Evolutionary conservation across 2,797 vertebrate species (phyloP).

Genomic region (Muraenolepis orangiensis): DNA sequence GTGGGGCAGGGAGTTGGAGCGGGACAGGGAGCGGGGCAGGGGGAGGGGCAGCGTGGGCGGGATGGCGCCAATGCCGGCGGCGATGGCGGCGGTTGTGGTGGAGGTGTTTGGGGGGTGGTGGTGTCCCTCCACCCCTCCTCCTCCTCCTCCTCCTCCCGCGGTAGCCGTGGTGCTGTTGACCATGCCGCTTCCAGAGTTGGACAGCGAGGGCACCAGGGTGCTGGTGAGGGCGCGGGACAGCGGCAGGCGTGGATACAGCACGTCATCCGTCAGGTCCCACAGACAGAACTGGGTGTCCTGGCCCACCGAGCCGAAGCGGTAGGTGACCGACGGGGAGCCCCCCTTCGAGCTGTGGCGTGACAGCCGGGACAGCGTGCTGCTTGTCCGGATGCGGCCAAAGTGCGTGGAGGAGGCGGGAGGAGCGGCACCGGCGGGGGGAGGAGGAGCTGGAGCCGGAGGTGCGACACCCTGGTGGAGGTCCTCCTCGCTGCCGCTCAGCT

Average conservation of each 20-base stretch:
- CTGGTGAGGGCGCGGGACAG: constrained; percentile 83
- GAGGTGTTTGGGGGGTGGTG: constrained; percentile 72
- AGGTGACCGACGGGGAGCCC: constrained; percentile 74
- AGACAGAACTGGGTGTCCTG: constrained; percentile 94
- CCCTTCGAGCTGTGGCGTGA: constrained; percentile 82
- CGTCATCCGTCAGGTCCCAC: constrained; percentile 89
- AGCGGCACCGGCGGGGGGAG: constrained; percentile 54
- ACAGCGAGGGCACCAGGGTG: constrained; percentile 68
- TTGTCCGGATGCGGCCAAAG: constrained; percentile 77
- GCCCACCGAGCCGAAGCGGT: constrained; percentile 89
- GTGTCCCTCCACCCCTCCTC: constrained; percentile 72
- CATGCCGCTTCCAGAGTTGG: constrained; percentile 67
- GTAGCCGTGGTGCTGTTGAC: constrained; percentile 59
- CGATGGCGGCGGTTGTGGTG: constrained; percentile 44
- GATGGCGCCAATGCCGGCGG: constrained; percentile 61
- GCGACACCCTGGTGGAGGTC: constrained; percentile 72
- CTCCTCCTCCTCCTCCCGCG: constrained; percentile 48
- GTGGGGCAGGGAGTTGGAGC: constrained; percentile 90
- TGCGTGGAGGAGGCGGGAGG: constrained; percentile 61
- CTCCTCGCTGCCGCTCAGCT: constrained; percentile 74
- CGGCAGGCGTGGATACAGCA: constrained; percentile 80
- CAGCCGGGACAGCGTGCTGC: constrained; percentile 79
- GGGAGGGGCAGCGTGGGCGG: constrained; percentile 69
- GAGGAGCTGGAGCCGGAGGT: constrained; percentile 41
- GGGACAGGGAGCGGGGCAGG: constrained; percentile 82